These are phyloP conservation scores for Aix galericulata DNA, from an alignment of 2,113 vertebrate species.

Conservation along the genomic window DNA sequence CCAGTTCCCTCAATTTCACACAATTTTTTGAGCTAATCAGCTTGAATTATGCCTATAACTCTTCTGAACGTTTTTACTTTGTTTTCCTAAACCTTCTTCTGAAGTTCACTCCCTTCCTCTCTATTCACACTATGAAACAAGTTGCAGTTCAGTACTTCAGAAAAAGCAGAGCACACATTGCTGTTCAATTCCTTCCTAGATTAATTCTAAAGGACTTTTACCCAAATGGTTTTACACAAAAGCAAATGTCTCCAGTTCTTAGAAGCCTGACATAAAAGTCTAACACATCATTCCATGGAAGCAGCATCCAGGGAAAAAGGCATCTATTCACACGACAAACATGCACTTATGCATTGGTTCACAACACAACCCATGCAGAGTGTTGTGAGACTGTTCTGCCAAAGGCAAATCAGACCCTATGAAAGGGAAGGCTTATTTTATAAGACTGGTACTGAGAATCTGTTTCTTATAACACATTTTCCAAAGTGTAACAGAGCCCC, in stretches of 20 bases:
- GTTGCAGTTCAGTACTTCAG: background rate
- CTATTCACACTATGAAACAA: background rate
- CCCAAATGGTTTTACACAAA: constrained; percentile 19
- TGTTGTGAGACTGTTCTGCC: background rate
- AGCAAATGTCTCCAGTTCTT: background rate
- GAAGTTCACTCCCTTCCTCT: background rate
- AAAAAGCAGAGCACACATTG: background rate
- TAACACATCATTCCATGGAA: constrained; percentile 2
- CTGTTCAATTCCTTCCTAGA: background rate
- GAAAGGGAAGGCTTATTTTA: constrained; percentile 15
- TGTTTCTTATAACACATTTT: constrained; percentile 43
- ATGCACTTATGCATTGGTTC: background rate
- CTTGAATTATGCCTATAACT: background rate
- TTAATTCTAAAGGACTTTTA: background rate
- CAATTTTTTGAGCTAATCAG: background rate
- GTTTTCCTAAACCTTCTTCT: background rate
- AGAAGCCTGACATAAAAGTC: background rate
- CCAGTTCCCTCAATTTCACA: background rate
- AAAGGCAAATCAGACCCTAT: constrained; percentile 13
- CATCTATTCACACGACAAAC: constrained; percentile 27
- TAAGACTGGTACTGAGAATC: constrained; percentile 22
- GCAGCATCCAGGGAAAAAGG: constrained; percentile 19
- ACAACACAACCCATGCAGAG: background rate
- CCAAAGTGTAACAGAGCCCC: background rate
- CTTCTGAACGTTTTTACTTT: background rate